These are phyloP conservation scores for Tetragonula carbonaria DNA, from an alignment of 2,888 invertebrate genomes.

Conservation along the genomic window DNA sequence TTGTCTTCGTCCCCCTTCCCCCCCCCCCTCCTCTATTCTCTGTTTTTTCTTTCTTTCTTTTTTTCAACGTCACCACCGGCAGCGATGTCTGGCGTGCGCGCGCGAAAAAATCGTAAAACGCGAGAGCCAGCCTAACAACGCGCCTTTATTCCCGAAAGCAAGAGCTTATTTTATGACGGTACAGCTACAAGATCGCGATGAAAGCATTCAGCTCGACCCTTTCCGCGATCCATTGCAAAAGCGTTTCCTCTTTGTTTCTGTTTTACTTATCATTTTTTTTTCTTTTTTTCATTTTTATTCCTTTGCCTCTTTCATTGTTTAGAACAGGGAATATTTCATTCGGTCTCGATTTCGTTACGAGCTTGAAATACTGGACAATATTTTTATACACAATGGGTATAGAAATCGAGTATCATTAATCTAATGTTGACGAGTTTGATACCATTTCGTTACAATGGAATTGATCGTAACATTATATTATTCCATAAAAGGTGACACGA, in stretches of 20 bases:
- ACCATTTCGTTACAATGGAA: too few relatives aligned
- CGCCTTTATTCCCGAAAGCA: slow-evolving; percentile 4
- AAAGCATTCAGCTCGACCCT: slow-evolving; percentile 4
- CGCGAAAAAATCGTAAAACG: slow-evolving; percentile 34
- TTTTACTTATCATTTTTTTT: background rate
- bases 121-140: slow-evolving; percentile 4
- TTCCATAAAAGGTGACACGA: too few relatives aligned
- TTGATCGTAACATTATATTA: background rate
- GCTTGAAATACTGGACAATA: too few relatives aligned
- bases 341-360: too few relatives aligned
- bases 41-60: background rate
- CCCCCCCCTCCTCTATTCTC: too few relatives aligned
- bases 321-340: background rate
- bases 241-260: background rate
- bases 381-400: too few relatives aligned
- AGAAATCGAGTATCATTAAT: too few relatives aligned
- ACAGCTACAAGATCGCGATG: background rate
- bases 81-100: slow-evolving; percentile 1
- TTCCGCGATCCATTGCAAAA: background rate
- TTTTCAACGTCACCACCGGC: background rate
- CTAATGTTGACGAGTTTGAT: too few relatives aligned
- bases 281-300: too few relatives aligned
- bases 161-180: slow-evolving; percentile 10
- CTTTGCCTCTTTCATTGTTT: too few relatives aligned
- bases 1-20: background rate